Percentiles rank a stretch among this genome's conserved stretches.
Evolutionary conservation across 2,888 invertebrate species (phyloP).

Genomic region (Rosalia funebris): DNA sequence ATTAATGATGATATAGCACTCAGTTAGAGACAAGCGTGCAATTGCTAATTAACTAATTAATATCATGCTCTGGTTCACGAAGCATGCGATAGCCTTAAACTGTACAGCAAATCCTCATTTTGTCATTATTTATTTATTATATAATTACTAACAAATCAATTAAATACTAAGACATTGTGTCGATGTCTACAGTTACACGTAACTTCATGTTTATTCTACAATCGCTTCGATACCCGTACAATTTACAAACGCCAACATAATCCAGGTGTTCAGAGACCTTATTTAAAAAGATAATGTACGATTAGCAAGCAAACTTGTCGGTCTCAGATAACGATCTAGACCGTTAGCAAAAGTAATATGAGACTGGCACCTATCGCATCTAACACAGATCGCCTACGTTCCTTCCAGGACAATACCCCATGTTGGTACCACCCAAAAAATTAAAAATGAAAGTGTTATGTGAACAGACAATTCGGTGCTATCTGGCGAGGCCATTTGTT

Average conservation of each 20-base stretch:
- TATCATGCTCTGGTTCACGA: too few relatives aligned
- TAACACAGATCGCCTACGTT: conserved; percentile 10
- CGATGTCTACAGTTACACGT: too few relatives aligned
- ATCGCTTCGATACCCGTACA: too few relatives aligned
- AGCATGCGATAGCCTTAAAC: too few relatives aligned
- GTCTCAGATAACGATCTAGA: not conserved
- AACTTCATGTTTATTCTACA: too few relatives aligned
- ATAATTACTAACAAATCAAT: too few relatives aligned
- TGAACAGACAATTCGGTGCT: not conserved
- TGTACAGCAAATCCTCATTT: too few relatives aligned
- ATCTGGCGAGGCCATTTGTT: not conserved
- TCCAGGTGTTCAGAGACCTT: not conserved
- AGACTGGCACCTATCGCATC: not conserved
- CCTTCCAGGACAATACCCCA: conserved; percentile 12
- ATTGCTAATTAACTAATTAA: too few relatives aligned
- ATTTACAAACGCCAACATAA: not conserved
- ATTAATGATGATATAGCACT: too few relatives aligned
- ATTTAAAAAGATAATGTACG: not conserved
- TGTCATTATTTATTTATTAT: too few relatives aligned
- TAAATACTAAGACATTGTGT: too few relatives aligned
- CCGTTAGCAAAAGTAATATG: not conserved
- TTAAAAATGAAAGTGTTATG: conserved; percentile 18
- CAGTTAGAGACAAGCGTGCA: too few relatives aligned
- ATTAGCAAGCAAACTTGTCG: not conserved
- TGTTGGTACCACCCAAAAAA: conserved; percentile 11